A percentile compares a stretch with the other conserved stretches of the same genome.
These are phyloP conservation scores for Sprattus sprattus DNA, from an alignment of 2,113 vertebrate species.

Conservation along the genomic window DNA sequence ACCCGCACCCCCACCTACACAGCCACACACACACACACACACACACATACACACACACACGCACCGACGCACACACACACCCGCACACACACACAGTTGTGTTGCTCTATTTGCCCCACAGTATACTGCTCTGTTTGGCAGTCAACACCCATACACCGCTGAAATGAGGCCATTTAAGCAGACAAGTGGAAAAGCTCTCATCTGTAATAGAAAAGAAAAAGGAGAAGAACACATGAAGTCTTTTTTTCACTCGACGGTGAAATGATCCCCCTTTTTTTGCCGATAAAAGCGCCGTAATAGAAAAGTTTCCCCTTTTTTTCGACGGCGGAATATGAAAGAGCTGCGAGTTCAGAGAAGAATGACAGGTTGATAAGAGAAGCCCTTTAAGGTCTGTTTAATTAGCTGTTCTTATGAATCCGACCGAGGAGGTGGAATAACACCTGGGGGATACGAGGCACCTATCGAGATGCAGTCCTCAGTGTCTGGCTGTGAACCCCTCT, in stretches of 20 bases:
- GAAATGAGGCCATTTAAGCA: slow-evolving; percentile 17
- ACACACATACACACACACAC: not conserved
- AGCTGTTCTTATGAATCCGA: not conserved
- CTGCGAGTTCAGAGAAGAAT: not conserved
- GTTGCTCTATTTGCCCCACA: not conserved
- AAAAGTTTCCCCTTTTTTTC: not conserved
- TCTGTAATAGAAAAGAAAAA: slow-evolving; percentile 12
- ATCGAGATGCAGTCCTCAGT: not conserved
- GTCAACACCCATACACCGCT: not conserved
- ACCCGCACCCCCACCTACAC: not conserved
- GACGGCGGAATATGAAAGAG: not conserved
- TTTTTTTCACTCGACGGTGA: not conserved
- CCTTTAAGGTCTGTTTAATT: slow-evolving; percentile 14
- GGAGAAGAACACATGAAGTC: not conserved
- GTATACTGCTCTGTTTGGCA: slow-evolving; percentile 9
- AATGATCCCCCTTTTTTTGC: not conserved
- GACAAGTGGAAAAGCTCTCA: slow-evolving; percentile 11
- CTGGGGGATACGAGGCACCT: not conserved
- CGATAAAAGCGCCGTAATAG: not conserved
- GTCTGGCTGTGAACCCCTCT: not conserved
- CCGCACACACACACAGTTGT: slow-evolving; percentile 1
- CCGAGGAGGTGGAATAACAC: not conserved
- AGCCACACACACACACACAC: not conserved
- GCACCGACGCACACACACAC: not conserved
- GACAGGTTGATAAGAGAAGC: slow-evolving; percentile 14